Evolutionary conservation across 2,113 vertebrate species (phyloP).

Genomic region (Stercorarius parasiticus): DNA sequence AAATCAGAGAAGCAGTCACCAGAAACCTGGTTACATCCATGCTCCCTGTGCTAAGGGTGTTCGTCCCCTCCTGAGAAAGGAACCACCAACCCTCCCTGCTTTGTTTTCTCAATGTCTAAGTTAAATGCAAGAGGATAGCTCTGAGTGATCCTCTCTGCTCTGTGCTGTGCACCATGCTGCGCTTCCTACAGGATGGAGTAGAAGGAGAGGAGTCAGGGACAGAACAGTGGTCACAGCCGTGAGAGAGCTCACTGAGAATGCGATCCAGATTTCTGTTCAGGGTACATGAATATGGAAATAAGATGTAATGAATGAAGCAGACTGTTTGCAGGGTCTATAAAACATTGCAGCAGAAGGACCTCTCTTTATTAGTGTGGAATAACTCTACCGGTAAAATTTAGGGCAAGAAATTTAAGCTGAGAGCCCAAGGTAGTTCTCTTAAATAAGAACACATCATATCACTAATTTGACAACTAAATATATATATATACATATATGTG

Average conservation of each 20-base stretch:
- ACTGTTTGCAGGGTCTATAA: not conserved
- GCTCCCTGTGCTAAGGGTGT: not conserved
- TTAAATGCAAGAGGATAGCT: not conserved
- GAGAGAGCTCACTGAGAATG: not conserved
- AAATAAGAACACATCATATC: not conserved
- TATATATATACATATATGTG: not conserved
- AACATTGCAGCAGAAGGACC: not conserved
- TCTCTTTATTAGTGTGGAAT: not conserved
- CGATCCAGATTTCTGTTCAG: not conserved
- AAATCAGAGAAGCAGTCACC: not conserved
- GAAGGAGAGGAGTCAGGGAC: not conserved
- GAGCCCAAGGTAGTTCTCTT: not conserved
- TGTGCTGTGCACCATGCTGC: fast-evolving
- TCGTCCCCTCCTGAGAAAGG: not conserved
- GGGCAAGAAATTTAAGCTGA: not conserved
- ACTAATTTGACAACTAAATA: not conserved
- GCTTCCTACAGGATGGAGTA: not conserved
- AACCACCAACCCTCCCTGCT: not conserved
- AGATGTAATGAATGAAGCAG: not conserved
- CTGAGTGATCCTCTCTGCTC: not conserved
- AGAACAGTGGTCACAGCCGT: not conserved
- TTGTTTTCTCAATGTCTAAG: not conserved
- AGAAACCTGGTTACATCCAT: not conserved
- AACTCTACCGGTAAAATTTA: not conserved
- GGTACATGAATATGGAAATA: not conserved